Percentiles rank a stretch among this genome's conserved stretches.
Evolutionary conservation across 2,113 vertebrate genomes (phyloP).

Genomic region (Calypte anna): DNA sequence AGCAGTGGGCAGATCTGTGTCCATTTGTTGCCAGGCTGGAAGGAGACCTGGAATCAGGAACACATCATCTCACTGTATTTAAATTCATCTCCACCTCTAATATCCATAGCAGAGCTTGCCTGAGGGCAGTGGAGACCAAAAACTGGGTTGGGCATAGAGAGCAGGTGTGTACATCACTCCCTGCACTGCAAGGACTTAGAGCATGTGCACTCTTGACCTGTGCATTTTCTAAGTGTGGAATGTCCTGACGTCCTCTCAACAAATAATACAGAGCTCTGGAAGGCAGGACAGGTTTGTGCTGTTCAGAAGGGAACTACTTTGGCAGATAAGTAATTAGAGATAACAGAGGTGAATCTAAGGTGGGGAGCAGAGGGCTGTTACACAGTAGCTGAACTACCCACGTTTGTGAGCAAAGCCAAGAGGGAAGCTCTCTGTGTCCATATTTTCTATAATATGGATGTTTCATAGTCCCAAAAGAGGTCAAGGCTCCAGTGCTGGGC

Average conservation of each 20-base stretch:
- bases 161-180: not conserved
- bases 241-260: not conserved
- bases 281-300: not conserved
- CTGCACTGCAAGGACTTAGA: not conserved
- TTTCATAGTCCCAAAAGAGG: not conserved
- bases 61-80: not conserved
- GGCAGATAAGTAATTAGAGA: constrained; percentile 23
- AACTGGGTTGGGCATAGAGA: not conserved
- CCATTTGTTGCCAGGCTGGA: not conserved
- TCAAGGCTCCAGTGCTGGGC: not conserved
- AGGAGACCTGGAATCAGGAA: not conserved
- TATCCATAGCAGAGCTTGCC: not conserved
- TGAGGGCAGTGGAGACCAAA: not conserved
- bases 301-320: not conserved
- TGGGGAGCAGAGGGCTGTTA: not conserved
- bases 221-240: not conserved
- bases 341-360: not conserved
- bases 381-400: not conserved
- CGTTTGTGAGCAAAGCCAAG: not conserved
- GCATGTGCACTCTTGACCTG: not conserved
- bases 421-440: not conserved
- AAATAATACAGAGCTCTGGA: not conserved
- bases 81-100: not conserved
- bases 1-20: not conserved
- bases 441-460: not conserved